These are phyloP conservation scores for Muschampia plurimacula DNA, from an alignment of 2,888 invertebrate species.

Conservation along the genomic window DNA sequence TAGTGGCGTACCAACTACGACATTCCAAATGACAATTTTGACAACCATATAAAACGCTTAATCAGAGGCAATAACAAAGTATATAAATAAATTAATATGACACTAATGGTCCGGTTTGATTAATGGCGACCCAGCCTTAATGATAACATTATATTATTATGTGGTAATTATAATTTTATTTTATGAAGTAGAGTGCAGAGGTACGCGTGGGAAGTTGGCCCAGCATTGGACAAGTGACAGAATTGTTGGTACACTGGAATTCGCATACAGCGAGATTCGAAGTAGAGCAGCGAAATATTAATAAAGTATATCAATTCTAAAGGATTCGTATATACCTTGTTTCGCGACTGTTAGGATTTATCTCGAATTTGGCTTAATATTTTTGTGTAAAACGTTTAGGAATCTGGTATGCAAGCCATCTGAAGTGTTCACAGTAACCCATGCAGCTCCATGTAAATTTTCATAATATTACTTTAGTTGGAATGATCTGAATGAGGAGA, in stretches of 20 bases:
- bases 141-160: conserved; percentile 4
- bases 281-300: neutral
- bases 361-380: too few species aligned
- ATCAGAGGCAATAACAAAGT: neutral
- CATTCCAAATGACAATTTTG: conserved; percentile 1
- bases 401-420: too few species aligned
- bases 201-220: conserved; percentile 6
- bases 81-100: neutral
- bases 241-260: neutral
- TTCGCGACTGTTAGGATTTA: too few species aligned
- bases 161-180: neutral
- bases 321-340: too few species aligned
- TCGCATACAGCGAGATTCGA: neutral
- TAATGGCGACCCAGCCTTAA: neutral
- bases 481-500: too few species aligned
- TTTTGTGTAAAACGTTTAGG: too few species aligned
- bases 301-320: neutral
- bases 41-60: conserved; percentile 2
- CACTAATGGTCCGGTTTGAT: neutral
- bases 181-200: neutral
- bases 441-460: too few species aligned
- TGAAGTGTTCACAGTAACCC: too few species aligned
- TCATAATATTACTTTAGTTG: too few species aligned
- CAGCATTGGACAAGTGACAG: conserved; percentile 2
- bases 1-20: neutral